Base-by-base conservation (phyloP, 2,113 vertebrate species). In the Bambusicola thoracicus region DNA sequence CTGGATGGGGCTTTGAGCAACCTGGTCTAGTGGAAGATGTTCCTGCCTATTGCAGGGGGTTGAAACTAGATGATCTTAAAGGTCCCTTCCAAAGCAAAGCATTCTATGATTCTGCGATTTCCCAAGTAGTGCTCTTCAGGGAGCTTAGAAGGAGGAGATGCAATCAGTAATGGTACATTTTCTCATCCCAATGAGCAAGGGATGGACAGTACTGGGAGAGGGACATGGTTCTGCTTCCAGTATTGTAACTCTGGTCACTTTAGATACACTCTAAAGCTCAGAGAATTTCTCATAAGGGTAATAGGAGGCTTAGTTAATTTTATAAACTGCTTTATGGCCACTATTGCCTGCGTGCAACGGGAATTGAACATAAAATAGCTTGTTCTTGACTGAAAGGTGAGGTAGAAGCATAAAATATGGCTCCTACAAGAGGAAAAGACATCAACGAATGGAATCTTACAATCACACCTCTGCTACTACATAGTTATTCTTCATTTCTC, bases 291-390 rank as follows among this genome's bases (percentile, higher is more conserved):
- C 81, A 76, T 10, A 74, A 41, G 29, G 12, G 16, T 74, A 77
- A 69, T 62, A 41, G 63, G n/a, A 83, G 41, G 40, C 49, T 66
- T 77, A 32, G 41, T 43, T 77, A 76, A 77, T 87, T 92, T 87
- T 67, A 77, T 70, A 73, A 94, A 89, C 40, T 73, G 43, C 48
- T 92, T 92, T 87, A 74, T 58, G 48, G 58, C 21, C 63, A n/a
- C 21, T 66, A 8, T 30, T 77, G 46, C 25, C 41, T 41, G 22
- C 12, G 13, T 44, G 18, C 29, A 69, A 69, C n/a, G 87, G 58
- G 85, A 87, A 82, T 4, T 30, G 32, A 81, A 55, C 1, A 4
- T 66, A 53, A 66, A 89, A 87, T 48, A 79, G 6, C 15, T 76
- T 75, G 81, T 61, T 46, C 46, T 84, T 94, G 76, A 81, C 83